Base-by-base conservation (phyloP, 2,888 invertebrate genomes). In the Mycalesis mineus region DNA sequence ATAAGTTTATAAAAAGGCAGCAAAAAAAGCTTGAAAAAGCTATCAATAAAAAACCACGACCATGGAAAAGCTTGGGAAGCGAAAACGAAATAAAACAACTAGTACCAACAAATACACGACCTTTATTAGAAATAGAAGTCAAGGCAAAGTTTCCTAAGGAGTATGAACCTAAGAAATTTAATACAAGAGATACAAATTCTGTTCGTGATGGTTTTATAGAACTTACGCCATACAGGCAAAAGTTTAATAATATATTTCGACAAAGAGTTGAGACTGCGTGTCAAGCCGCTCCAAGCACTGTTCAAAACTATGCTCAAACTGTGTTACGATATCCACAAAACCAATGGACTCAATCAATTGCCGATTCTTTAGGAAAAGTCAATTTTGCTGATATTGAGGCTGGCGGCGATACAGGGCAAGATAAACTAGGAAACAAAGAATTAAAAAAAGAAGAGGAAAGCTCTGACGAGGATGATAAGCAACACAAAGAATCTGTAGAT, bases 201-300 rank as follows among this genome's bases (percentile, higher is more conserved):
- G 91, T 91, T 13, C 86, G 93, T 51, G 95, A 95, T 76, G 94
- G 95, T 9, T 94, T 91, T 65, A 89, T 93, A 57, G 94, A 95
- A 70, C 74, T 95, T 28, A 77, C 91, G 50, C 91, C 93, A 7
- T 88, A 83, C 39, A 91, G 91, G 31, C 86, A 90, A 51, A 91
- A 86, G 14, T 92, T 91, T 60, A 88, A 91, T 37, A 92, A 91
- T 71, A 80, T 95, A 6, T 80, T 77, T 40, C 89, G 90, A 53
- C 89, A 82, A 48, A 84, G 93, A 69, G 84, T 94, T 8, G 92
- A 93, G 61, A 84, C 84, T 8, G 90, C 75, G 0, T 77, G 88
- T 7, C 94, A 95, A 76, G 92, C 91, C 2, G 89, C 92, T 11
- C 91, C 93, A 0, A 58, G 75, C 0, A 80, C 73, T 47, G 60